A percentile compares a stretch with the other conserved stretches of the same genome.
phyloP scores from a whole-genome alignment of 2,888 invertebrate species.

The Pimpla rufipes region DNA sequence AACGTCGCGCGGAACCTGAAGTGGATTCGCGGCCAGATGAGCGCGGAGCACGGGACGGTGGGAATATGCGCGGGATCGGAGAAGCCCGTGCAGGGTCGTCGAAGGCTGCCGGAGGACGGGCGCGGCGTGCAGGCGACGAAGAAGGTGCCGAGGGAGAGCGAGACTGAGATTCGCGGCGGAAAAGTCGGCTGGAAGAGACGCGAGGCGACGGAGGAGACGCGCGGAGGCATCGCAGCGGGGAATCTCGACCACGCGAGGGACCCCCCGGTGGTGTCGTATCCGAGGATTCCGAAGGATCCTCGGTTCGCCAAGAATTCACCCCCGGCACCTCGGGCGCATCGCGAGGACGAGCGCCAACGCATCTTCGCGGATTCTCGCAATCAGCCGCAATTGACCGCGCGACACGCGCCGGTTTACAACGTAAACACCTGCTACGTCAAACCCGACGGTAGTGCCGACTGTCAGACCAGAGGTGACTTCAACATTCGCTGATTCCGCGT shows the following conservation, averaged over 20 bases:
- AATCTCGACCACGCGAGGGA: conserved; percentile 49
- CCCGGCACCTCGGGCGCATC: conserved; percentile 5
- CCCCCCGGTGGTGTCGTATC: conserved; percentile 42
- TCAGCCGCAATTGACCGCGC: conserved; percentile 40
- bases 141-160: conserved; percentile 22
- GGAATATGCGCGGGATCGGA: conserved; percentile 43
- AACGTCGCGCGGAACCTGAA: conserved; percentile 71
- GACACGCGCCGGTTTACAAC: conserved; percentile 39
- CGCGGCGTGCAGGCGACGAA: neutral
- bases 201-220: neutral
- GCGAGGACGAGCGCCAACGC: neutral
- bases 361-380: conserved; percentile 26
- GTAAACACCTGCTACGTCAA: conserved; percentile 68
- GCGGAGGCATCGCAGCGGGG: conserved; percentile 28
- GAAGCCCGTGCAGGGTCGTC: neutral
- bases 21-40: conserved; percentile 72
- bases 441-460: conserved; percentile 64
- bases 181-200: conserved; percentile 39
- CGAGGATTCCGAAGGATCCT: conserved; percentile 55
- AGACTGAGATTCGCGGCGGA: conserved; percentile 7
- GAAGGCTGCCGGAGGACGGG: neutral
- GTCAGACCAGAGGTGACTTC: conserved; percentile 41
- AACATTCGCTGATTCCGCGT: conserved; percentile 29
- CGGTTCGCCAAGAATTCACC: conserved; percentile 62
- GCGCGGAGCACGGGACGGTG: conserved; percentile 15